These are phyloP conservation scores for Drosophila pallidifrons DNA, from an alignment of 1,140 invertebrate species.

Conservation along the genomic window DNA sequence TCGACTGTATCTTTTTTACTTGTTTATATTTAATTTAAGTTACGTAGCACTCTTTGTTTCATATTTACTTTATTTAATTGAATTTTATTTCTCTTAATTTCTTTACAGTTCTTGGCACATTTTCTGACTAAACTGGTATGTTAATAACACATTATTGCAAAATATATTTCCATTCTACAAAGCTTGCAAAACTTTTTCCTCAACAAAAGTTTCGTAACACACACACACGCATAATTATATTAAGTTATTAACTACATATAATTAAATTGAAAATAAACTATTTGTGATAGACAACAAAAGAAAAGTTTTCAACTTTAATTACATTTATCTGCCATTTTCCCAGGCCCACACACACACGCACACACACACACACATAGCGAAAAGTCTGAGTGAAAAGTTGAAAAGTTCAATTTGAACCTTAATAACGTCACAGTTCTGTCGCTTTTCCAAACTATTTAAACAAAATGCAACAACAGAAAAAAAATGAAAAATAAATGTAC, in stretches of 20 bases:
- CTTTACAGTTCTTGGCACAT: too few relatives aligned
- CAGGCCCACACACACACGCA: constrained; percentile 9
- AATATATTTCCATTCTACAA: too few relatives aligned
- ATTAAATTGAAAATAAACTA: constrained; percentile 1
- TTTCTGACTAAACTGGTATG: too few relatives aligned
- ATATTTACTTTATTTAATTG: too few relatives aligned
- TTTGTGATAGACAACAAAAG: constrained; percentile 9
- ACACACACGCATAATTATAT: constrained; percentile 1
- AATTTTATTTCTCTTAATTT: too few relatives aligned
- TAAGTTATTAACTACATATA: constrained; percentile 13
- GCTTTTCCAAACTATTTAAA: constrained; percentile 24
- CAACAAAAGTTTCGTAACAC: too few relatives aligned
- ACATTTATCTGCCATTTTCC: constrained; percentile 37
- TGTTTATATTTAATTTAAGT: too few relatives aligned
- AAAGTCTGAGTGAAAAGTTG: constrained; percentile 27
- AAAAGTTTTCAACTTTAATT: constrained; percentile 47
- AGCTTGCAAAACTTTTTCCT: too few relatives aligned
- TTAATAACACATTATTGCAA: too few relatives aligned
- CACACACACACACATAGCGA: background rate
- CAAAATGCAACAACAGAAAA: background rate
- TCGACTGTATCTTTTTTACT: too few relatives aligned
- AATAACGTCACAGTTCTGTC: constrained; percentile 33
- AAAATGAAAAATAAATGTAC: background rate
- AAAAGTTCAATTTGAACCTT: constrained; percentile 34
- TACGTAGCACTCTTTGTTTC: too few relatives aligned